Conservation (phyloP, 2,113 vertebrate genomes). For the Grammomys surdaster region DNA sequence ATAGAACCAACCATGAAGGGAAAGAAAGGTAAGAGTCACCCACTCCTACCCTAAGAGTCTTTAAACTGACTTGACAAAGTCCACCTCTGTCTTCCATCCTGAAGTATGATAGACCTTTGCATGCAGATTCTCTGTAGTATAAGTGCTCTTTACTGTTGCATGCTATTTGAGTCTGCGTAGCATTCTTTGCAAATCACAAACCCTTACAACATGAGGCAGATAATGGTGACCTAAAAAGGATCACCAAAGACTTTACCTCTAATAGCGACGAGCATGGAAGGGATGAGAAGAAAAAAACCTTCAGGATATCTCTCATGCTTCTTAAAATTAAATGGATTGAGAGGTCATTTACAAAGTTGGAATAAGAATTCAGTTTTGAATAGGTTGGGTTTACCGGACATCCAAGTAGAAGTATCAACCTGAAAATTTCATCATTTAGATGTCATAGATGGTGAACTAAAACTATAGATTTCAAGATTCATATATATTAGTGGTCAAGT, state of each 20-base stretch:
- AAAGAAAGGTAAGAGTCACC: no score
- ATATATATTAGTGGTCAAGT: background rate
- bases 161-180: no score
- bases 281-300: background rate
- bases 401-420: conserved; percentile 40
- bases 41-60: no score
- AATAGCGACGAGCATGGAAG: background rate
- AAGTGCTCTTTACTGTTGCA: no score
- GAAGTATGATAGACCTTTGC: no score
- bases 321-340: conserved; percentile 20
- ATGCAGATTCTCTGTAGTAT: no score
- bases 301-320: conserved; percentile 27
- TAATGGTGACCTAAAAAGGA: background rate
- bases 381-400: background rate
- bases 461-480: background rate
- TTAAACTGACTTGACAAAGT: no score
- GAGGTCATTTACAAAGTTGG: conserved; percentile 49
- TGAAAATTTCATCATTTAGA: conserved; percentile 55
- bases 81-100: no score
- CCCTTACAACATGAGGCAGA: background rate
- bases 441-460: background rate
- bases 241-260: conserved; percentile 23
- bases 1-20: no score
- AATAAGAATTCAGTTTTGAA: conserved; percentile 62
- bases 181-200: no score